Conservation (phyloP, 2,888 invertebrate species). For the Dorcus parallelipipedus region DNA sequence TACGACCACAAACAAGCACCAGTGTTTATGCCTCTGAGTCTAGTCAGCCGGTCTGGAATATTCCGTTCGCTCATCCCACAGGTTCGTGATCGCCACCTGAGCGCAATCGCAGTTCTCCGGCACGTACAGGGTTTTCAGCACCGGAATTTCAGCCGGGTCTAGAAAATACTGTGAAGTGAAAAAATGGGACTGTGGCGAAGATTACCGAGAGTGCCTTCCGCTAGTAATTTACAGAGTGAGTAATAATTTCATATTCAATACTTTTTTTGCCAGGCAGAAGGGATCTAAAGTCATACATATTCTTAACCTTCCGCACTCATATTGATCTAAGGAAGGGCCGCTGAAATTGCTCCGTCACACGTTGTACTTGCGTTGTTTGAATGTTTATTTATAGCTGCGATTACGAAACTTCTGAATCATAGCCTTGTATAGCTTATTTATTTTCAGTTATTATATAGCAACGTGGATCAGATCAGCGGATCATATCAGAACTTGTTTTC, state of each 20-base stretch:
- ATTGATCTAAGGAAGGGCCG: not conserved
- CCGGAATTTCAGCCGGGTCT: too few species aligned
- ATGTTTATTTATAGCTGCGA: too few species aligned
- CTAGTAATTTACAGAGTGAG: slow-evolving; percentile 35
- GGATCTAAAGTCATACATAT: not conserved
- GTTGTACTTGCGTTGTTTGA: not conserved
- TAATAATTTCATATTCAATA: not conserved
- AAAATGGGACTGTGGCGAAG: slow-evolving; percentile 32
- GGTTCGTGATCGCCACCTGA: not conserved
- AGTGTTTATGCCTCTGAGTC: too few species aligned
- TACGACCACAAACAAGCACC: too few species aligned
- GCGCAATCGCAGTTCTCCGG: not conserved
- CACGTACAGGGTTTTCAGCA: not conserved
- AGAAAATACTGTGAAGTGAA: not conserved
- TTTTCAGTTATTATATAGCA: too few species aligned
- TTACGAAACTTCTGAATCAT: too few species aligned
- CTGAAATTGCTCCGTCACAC: not conserved
- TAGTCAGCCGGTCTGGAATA: not conserved
- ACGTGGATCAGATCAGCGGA: too few species aligned
- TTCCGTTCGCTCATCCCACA: not conserved
- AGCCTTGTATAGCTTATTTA: too few species aligned
- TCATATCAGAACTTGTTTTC: too few species aligned
- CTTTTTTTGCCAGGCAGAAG: not conserved
- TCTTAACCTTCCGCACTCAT: not conserved
- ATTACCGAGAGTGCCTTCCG: slow-evolving; percentile 36